Base-by-base conservation (phyloP, 2,888 invertebrate genomes). In the Campoplex nolae region DNA sequence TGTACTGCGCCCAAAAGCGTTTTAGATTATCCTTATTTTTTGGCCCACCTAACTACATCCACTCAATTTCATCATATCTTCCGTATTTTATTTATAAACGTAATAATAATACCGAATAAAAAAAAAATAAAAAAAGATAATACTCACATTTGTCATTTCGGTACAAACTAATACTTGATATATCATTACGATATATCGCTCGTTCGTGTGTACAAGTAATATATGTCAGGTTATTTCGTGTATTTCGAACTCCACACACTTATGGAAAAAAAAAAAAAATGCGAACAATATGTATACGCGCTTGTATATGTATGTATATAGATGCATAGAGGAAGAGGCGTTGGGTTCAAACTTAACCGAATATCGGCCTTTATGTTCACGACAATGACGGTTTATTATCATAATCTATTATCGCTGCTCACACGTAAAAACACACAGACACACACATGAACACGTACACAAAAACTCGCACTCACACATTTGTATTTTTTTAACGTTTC, bases 391-490 rank as follows among this genome's bases (percentile, higher is more conserved):
- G 90, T 93, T 92, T 92, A 93, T 93, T 93, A 93, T 93, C 93
- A 92, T 93, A 93, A 93, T 93, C 93, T 92, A 92, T 92, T 93
- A 93, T 92, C 92, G 88, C 89, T 89, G 90, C 92, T 92, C 91
- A 90, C 89, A 70, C 85, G 23, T 23, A 23, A 0, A 23, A 23
- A 23, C 23, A 23, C 23, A 23, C 23, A 23, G 23, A 23, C 23
- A 23, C 23, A 23, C 23, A 79, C 58, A 65, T 45, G 68, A 45
- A 65, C 48, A 70, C 38, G 68, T 42, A 65, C 48, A 70, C 23
- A 23, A 23, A 23, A 0, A 38, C 3, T 3, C 38, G 38, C 42
- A 58, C 56, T 18, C 35, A 28, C 67, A 71, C 65, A 76, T 32
- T 45, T 48, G 48, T 65, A 51, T 16, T 42, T 23, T 80, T 76